phyloP scores from a whole-genome alignment of 2,113 vertebrate species.

The Melanerpes aurifrons region DNA sequence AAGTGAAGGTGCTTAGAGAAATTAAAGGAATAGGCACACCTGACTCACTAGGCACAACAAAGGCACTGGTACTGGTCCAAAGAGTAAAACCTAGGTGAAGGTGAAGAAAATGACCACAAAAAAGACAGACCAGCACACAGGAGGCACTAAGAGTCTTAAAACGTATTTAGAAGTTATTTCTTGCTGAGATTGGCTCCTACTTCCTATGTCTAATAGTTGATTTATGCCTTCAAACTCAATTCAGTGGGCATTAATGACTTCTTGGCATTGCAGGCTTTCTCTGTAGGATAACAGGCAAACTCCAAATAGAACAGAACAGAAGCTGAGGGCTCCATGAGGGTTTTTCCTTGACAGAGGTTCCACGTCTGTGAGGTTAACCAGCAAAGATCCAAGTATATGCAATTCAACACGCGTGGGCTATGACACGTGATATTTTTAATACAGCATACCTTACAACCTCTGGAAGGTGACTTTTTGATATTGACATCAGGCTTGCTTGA shows the following conservation, averaged over 20 bases:
- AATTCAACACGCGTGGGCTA: neutral
- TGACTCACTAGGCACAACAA: neutral
- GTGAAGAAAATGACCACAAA: neutral
- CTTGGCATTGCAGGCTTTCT: neutral
- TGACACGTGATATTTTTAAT: neutral
- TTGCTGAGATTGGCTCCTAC: neutral
- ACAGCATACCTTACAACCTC: neutral
- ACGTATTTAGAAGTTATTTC: neutral
- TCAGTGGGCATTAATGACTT: neutral
- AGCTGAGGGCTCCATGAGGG: neutral
- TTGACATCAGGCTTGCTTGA: neutral
- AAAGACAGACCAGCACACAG: neutral
- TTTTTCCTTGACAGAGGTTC: neutral
- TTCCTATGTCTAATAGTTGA: neutral
- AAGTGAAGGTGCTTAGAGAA: neutral
- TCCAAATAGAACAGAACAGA: neutral
- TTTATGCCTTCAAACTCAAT: neutral
- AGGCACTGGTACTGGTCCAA: neutral
- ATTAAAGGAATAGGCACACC: neutral
- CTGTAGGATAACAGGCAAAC: neutral
- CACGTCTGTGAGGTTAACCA: neutral
- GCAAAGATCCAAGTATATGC: neutral
- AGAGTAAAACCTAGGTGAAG: neutral
- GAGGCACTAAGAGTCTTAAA: neutral
- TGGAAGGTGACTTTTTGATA: neutral